Base-by-base conservation (phyloP, 2,797 vertebrate genomes). In the Pseudomugil gertrudae region DNA sequence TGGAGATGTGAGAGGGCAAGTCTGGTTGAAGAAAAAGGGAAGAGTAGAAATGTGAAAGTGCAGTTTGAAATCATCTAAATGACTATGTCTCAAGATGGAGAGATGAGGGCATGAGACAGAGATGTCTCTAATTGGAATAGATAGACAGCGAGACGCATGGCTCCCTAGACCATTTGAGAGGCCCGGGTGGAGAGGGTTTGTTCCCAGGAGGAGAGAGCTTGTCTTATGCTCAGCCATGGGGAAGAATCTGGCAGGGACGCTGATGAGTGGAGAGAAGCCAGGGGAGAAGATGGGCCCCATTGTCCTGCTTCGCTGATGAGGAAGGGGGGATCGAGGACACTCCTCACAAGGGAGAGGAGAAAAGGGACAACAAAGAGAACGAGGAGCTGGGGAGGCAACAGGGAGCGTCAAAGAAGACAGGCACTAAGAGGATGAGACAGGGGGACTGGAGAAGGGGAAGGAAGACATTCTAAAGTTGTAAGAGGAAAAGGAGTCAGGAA, bases 171-270 rank as follows among this genome's bases (percentile, higher is more conserved):
- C 89, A 88, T 93, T 92, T 88, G 90, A 87, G 87, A 83, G 75
- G 80, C 76, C 87, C 73, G 78, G 81, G 83, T 75, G 81, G 76
- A 80, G 70, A 79, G 87, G 80, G 88, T 89, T 89, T 85, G 88
- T 90, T 92, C 89, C 87, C 90, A 87, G 83, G 88, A 90, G 90
- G 89, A 88, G 86, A 84, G 81, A 70, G 87, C 86, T 87, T 89
- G 89, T 92, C 87, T 93, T 90, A 77, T 87, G 90, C 84, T 92
- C 91, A 90, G 83, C 87, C 89, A 92, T 90, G 92, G 85, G 90
- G 91, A 94, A 91, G 87, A 92, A 90, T 90, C 91, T 93, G 90
- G 87, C 91, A 87, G 76, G 69, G 85, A 78, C 62, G 67, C 75
- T 84, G 85, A 90, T 84, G 86, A 91, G 90, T 79, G 83, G 84